Evolutionary conservation across 2,888 invertebrate genomes (phyloP), one percentile per base, ranked within the genome.

Genomic region (Lobophora halterata): DNA sequence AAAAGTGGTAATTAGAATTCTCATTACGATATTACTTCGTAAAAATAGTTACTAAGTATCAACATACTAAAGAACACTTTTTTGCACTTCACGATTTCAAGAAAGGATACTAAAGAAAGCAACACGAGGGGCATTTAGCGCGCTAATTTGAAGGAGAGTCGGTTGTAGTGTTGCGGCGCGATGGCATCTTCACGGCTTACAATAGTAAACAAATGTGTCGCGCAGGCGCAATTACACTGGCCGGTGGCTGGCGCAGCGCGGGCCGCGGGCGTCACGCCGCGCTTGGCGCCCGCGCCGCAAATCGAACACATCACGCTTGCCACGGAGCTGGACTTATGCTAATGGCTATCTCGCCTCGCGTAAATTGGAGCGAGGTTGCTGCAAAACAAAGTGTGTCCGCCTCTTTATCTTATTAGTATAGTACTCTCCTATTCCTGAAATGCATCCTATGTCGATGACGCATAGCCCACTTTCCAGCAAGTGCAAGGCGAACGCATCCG

Each of bases 201-300:
- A 80, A 83, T 82, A 80, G 81, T 81, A 79, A 85, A 85, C 85
- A 83, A 86, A 85, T 83, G 85, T 85, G 86, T 83, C 78, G 85
- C 74, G 61, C 65, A 61, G 71, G 58, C 64, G 79, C 83, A 82
- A 86, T 83, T 82, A 83, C 78, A 71, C 55, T 52, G 69, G 49
- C 57, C n/a, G 43, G 49, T 45, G 47, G 52, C 46, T n/a, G 47
- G 43, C 33, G 35, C 17, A 44, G 49, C 51, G 54, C 51, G 47
- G 49, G 58, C 58, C 65, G 67, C 55, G 57, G 29, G 55, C 63
- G 64, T 48, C 37, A 64, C 58, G 62, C 60, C 56, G 45, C 40
- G 46, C 60, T 27, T 46, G 34, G 59, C 74, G 67, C 72, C 77
- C 79, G 48, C 67, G 54, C 59, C 61, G 67, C 61, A 67, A 75